These are phyloP conservation scores for Rhizomys pruinosus DNA, from an alignment of 2,113 vertebrate genomes.

Conservation along the genomic window DNA sequence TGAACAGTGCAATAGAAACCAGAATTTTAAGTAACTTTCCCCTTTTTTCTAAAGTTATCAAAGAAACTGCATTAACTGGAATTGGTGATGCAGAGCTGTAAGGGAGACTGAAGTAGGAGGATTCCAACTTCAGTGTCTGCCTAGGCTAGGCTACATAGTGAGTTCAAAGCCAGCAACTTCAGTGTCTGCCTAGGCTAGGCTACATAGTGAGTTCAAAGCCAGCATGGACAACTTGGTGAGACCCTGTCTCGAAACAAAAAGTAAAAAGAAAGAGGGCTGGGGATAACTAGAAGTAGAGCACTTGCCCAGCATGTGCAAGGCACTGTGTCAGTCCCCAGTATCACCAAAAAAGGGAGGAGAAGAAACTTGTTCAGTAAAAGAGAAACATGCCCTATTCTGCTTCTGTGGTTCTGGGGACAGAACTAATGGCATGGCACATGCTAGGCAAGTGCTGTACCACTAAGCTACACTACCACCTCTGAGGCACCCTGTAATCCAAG, in stretches of 20 bases:
- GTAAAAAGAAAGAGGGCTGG: neutral
- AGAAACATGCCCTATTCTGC: neutral
- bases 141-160: neutral
- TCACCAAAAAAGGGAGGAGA: no score
- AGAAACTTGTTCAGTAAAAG: conserved; percentile 6
- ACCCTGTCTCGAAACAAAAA: neutral
- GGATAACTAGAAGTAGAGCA: neutral
- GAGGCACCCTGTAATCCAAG: neutral
- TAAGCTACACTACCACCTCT: neutral
- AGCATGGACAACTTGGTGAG: neutral
- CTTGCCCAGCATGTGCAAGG: neutral
- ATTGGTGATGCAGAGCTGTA: neutral
- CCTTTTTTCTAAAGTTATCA: conserved; percentile 50
- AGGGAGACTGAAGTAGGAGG: neutral
- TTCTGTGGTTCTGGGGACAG: neutral
- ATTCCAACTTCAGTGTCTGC: neutral
- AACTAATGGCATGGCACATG: neutral
- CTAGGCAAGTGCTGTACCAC: neutral
- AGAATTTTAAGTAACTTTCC: conserved; percentile 17
- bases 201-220: neutral
- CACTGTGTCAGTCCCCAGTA: neutral
- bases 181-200: neutral
- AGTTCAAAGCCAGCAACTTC: neutral
- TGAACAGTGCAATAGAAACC: conserved; percentile 42
- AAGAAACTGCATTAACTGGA: neutral